These are phyloP conservation scores for Argyresthia goedartella DNA, from an alignment of 2,888 invertebrate genomes.

Conservation along the genomic window DNA sequence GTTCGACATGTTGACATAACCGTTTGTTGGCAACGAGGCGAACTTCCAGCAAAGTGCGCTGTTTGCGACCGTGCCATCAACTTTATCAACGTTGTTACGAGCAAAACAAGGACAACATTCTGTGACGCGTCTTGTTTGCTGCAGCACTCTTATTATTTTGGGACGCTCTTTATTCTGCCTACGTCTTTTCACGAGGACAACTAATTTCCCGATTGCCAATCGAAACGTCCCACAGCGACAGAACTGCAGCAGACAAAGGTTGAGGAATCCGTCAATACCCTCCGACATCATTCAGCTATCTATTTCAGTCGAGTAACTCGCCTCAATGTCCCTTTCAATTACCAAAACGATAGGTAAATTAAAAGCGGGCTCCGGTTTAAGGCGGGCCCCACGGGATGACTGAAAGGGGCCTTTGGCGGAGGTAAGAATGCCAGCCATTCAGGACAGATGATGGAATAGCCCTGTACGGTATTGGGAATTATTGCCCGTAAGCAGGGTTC, in stretches of 20 bases:
- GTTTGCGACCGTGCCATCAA: too few relatives aligned
- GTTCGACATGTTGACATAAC: not conserved
- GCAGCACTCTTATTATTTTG: too few relatives aligned
- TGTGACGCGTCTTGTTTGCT: too few relatives aligned
- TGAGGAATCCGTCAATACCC: not conserved
- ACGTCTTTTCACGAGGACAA: too few relatives aligned
- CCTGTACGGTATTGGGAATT: slow-evolving; percentile 44
- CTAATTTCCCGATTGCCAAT: too few relatives aligned
- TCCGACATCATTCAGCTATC: slow-evolving; percentile 21
- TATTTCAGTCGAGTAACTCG: slow-evolving; percentile 48
- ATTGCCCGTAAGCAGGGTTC: slow-evolving; percentile 23
- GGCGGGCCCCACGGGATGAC: slow-evolving; percentile 33
- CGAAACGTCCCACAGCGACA: too few relatives aligned
- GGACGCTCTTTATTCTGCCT: too few relatives aligned
- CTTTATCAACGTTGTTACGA: too few relatives aligned
- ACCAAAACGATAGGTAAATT: slow-evolving; percentile 51
- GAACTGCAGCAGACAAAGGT: not conserved
- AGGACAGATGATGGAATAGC: slow-evolving; percentile 53
- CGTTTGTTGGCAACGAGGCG: not conserved
- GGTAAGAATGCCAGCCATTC: slow-evolving; percentile 40
- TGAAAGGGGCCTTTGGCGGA: slow-evolving; percentile 41
- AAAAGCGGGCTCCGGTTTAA: slow-evolving; percentile 50
- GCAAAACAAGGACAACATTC: too few relatives aligned
- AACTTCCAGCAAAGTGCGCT: too few relatives aligned
- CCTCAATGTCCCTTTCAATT: slow-evolving; percentile 58